Conservation (phyloP, 2,888 invertebrate genomes). For the Hybos culiciformis region DNA sequence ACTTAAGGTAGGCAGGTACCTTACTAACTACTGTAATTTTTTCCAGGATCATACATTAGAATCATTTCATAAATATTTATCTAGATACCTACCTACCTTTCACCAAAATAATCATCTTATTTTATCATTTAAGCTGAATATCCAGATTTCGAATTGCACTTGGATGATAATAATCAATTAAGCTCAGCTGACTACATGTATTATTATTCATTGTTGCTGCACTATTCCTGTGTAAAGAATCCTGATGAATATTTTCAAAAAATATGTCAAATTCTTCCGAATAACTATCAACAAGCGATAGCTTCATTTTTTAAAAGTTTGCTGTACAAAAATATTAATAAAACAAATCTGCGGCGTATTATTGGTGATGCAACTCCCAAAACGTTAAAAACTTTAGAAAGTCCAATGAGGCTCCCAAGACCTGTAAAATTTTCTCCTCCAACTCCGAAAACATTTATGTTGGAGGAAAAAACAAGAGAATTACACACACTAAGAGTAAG, state of each 20-base stretch:
- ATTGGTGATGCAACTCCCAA: slow-evolving; percentile 17
- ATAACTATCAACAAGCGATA: slow-evolving; percentile 22
- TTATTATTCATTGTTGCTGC: slow-evolving; percentile 28
- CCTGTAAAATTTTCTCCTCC: slow-evolving; percentile 19
- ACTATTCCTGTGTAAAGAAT: slow-evolving; percentile 28
- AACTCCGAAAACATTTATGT: slow-evolving; percentile 26
- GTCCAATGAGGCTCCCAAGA: slow-evolving; percentile 19
- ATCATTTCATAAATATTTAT: not conserved
- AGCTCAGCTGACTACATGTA: slow-evolving; percentile 26
- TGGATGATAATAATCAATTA: slow-evolving; percentile 21
- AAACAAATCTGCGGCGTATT: slow-evolving; percentile 19
- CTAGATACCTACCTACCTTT: not conserved
- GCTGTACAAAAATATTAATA: slow-evolving; percentile 17
- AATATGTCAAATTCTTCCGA: slow-evolving; percentile 25
- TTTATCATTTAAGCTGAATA: slow-evolving; percentile 21
- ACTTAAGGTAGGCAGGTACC: not conserved
- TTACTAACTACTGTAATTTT: slow-evolving; percentile 8
- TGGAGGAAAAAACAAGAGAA: slow-evolving; percentile 28
- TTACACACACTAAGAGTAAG: slow-evolving; percentile 24
- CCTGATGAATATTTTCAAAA: slow-evolving; percentile 25
- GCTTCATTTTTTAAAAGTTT: slow-evolving; percentile 25
- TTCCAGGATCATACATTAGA: not conserved
- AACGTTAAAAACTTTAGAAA: slow-evolving; percentile 3
- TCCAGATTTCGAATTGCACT: slow-evolving; percentile 21
- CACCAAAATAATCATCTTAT: not conserved